phyloP scores from a whole-genome alignment of 2,113 vertebrate genomes.

The Nasalis larvatus region DNA sequence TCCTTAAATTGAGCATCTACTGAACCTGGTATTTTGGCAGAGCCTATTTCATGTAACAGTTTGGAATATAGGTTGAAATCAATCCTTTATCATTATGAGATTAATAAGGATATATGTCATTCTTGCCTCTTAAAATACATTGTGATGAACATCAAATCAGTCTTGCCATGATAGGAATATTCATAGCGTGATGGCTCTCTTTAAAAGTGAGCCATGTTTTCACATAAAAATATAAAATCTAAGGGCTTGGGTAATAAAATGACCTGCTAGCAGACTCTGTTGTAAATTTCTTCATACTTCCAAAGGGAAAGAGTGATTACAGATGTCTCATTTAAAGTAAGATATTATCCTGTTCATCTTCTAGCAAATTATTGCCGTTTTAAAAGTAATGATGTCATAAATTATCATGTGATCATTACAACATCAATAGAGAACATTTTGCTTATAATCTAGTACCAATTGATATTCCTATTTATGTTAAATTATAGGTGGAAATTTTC shows the following conservation, averaged over 20 bases:
- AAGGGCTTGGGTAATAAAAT: neutral
- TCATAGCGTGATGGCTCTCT: neutral
- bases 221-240: neutral
- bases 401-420: neutral
- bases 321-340: neutral
- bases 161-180: neutral
- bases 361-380: neutral
- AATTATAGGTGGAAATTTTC: neutral
- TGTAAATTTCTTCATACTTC: neutral
- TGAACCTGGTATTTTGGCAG: neutral
- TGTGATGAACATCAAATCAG: neutral
- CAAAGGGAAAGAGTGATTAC: neutral
- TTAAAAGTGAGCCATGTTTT: neutral
- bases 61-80: neutral
- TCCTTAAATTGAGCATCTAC: neutral
- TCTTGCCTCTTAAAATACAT: neutral
- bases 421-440: neutral
- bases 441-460: neutral
- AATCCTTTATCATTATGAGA: neutral
- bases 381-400: neutral
- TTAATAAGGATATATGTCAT: neutral
- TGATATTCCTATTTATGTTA: neutral
- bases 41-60: neutral
- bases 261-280: neutral
- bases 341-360: neutral